These are phyloP conservation scores for Laticauda colubrina DNA, from an alignment of 2,113 vertebrate species.

Conservation along the genomic window DNA sequence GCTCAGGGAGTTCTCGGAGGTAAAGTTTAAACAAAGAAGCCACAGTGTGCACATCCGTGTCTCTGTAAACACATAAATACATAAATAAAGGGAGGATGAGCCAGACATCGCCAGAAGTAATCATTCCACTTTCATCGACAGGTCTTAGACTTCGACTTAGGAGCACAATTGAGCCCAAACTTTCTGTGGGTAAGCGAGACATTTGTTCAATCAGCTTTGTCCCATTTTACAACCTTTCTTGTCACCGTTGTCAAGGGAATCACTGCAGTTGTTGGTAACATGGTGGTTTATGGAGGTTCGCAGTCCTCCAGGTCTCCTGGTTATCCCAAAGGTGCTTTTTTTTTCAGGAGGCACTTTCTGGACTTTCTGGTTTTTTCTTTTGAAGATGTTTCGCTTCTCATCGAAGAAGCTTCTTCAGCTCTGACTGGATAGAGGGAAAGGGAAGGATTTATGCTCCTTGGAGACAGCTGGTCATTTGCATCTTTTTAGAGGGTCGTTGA, in stretches of 20 bases:
- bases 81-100: background rate
- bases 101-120: background rate
- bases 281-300: no score
- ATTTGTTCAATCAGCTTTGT: background rate
- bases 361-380: no score
- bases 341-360: no score
- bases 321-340: no score
- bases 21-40: constrained; percentile 96
- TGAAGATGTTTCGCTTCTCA: no score
- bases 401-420: no score
- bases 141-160: background rate
- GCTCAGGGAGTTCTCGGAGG: constrained; percentile 91
- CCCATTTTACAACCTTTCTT: background rate
- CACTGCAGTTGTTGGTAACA: background rate
- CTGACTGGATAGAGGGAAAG: no score
- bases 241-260: background rate
- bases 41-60: constrained; percentile 98
- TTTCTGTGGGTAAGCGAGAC: background rate
- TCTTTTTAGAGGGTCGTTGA: no score
- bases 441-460: no score
- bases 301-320: no score
- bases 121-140: background rate
- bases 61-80: constrained; percentile 68
- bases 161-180: background rate
- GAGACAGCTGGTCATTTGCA: no score